phyloP scores from a whole-genome alignment of 2,797 vertebrate genomes.

The Paratrypauchen microcephalus region DNA sequence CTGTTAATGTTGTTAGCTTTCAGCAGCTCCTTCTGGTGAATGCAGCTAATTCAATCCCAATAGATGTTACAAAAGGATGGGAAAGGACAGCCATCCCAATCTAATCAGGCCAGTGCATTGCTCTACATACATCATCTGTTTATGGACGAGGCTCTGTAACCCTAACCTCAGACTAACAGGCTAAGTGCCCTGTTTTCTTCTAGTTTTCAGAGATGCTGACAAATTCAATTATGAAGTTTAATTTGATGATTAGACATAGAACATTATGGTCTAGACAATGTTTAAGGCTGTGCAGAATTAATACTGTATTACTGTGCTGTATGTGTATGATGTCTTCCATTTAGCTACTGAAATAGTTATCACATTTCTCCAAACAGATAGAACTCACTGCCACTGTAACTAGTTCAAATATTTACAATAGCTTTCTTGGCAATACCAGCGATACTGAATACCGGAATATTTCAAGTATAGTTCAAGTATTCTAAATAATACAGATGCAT shows the following conservation, averaged over 20 bases:
- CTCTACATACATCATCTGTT: conserved; percentile 62
- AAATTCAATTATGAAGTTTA: background rate
- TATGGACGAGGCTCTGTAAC: conserved; percentile 34
- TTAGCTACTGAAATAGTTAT: background rate
- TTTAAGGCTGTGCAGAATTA: background rate
- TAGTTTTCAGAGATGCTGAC: background rate
- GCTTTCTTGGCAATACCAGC: background rate
- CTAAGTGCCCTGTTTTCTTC: background rate
- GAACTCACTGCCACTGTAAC: background rate
- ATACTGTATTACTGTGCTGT: background rate
- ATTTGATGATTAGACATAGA: background rate
- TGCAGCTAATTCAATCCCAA: conserved; percentile 72
- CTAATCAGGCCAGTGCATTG: conserved; percentile 66
- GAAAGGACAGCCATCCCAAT: conserved; percentile 56
- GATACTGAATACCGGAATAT: background rate
- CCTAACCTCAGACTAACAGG: conserved; percentile 7
- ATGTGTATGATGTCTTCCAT: background rate
- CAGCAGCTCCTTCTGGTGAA: conserved; percentile 60
- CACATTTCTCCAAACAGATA: background rate
- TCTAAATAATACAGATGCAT: background rate
- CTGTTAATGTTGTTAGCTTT: conserved; percentile 72
- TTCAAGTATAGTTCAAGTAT: background rate
- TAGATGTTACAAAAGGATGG: conserved; percentile 48
- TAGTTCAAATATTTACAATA: background rate
- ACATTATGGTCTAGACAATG: conserved; percentile 3